Evolutionary conservation across 2,113 vertebrate species (phyloP), one percentile per base, ranked within the genome.

Genomic region (Thalassoma bifasciatum): DNA sequence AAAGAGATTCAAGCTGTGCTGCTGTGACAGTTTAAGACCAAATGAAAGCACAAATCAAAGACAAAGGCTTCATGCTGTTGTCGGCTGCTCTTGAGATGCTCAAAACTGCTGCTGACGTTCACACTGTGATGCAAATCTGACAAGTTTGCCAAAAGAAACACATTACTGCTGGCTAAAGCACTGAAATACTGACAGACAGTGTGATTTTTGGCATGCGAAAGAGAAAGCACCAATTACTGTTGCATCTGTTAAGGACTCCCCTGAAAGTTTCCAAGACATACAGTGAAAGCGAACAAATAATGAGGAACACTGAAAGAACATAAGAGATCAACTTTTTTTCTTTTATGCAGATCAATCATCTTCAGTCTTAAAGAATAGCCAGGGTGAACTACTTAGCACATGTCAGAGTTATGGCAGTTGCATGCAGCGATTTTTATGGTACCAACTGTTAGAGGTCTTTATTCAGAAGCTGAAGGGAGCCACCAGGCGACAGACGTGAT

Each of bases 311-410:
- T 34, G 42, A 50, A 42, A 21, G 17, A 46, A 46, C 26, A 19
- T 16, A 7, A 8, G n/a, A 50, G 11, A 76, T 65, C 64, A 34
- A 21, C 12, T 42, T 16, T 16, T 42, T 46, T 19, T 49, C 17
- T 47, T 17, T 44, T 50, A 40, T 26, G 67, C 34, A 34, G 34
- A 46, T 36, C 22, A 77, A 62, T 71, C 34, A 62, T 56, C 10
- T 19, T 30, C 22, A 19, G 49, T 23, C 21, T 64, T 2, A 47
- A 47, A 62, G 59, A 72, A 60, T 1, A 72, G 62, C 21, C 49
- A 30, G 36, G 68, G 65, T 75, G 67, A 46, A 76, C 72, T 75
- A 81, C 78, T 69, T 56, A 72, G 59, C 10, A 11, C 70, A 14
- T 19, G 2, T 63, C 54, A 49, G 36, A 53, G 47, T 68, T 53